Conservation (phyloP, 2,888 invertebrate genomes). For the Tetranychus piercei region DNA sequence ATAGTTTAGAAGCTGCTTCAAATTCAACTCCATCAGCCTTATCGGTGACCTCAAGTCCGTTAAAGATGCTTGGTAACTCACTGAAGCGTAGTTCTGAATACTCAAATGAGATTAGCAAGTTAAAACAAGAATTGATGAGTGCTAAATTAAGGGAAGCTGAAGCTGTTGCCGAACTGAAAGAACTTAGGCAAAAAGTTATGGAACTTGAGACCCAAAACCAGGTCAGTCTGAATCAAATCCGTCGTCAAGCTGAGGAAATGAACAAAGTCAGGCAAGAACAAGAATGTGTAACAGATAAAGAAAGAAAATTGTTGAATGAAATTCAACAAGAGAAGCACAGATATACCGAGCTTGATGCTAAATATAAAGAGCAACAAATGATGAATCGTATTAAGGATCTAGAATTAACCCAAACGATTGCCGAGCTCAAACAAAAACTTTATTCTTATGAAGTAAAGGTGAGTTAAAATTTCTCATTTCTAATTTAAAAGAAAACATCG, state of each 20-base stretch:
- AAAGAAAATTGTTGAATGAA: conserved; percentile 54
- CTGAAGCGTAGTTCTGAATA: conserved; percentile 18
- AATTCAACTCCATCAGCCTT: conserved; percentile 19
- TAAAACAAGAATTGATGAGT: conserved; percentile 89
- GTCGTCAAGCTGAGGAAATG: conserved; percentile 78
- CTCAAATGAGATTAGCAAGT: conserved; percentile 35
- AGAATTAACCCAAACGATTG: conserved; percentile 79
- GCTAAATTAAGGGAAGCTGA: conserved; percentile 81
- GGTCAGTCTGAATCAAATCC: conserved; percentile 40
- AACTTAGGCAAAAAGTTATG: conserved; percentile 79
- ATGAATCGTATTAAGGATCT: conserved; percentile 81
- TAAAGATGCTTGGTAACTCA: conserved; percentile 22
- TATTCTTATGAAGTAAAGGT: conserved; percentile 81
- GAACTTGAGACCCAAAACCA: conserved; percentile 72
- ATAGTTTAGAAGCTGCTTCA: conserved; percentile 19
- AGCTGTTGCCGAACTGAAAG: conserved; percentile 78
- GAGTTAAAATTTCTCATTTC: conserved; percentile 23
- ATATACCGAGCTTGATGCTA: conserved; percentile 44
- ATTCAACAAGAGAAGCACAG: conserved; percentile 66
- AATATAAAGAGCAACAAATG: conserved; percentile 75
- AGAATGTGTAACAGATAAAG: conserved; percentile 51
- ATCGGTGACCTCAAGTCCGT: conserved; percentile 22
- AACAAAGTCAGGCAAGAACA: conserved; percentile 59
- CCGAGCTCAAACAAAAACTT: conserved; percentile 79
- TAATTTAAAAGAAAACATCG: conserved; percentile 9